phyloP scores from a whole-genome alignment of 2,888 invertebrate species.

The Noctua pronuba region DNA sequence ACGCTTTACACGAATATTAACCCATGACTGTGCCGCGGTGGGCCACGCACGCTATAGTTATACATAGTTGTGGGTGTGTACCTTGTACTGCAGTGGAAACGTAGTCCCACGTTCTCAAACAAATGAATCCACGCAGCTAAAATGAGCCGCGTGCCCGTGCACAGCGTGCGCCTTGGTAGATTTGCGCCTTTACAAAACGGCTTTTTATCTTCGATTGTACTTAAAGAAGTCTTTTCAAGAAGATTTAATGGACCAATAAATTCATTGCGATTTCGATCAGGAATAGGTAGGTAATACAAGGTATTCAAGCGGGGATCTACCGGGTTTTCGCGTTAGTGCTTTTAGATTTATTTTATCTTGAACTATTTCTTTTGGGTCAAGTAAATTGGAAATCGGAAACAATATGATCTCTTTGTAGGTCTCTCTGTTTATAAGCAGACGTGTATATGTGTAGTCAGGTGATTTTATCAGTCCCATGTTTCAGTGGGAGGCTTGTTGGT shows the following conservation, averaged over 20 bases:
- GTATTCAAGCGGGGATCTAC: slow-evolving; percentile 26
- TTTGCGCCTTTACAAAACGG: no score
- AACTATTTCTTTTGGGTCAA: neutral
- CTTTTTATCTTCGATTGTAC: slow-evolving; percentile 28
- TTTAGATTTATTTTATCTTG: slow-evolving; percentile 27
- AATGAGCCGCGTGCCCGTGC: no score
- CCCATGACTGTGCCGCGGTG: no score
- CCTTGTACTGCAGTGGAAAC: no score
- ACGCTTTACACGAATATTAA: no score
- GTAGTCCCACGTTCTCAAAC: no score
- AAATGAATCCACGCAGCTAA: no score
- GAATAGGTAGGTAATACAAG: slow-evolving; percentile 20
- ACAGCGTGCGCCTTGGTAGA: no score
- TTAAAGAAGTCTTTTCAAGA: slow-evolving; percentile 34
- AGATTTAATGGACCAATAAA: slow-evolving; percentile 53
- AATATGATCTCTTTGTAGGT: neutral
- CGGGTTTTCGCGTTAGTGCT: slow-evolving; percentile 33
- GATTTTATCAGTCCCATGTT: neutral
- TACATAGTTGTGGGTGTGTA: no score
- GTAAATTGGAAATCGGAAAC: slow-evolving; percentile 1
- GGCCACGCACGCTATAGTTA: no score
- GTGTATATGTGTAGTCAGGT: neutral
- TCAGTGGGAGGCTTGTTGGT: no score
- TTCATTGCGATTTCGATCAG: slow-evolving; percentile 37
- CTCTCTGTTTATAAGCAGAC: neutral